These are phyloP conservation scores for Atta texana DNA, from an alignment of 1,140 invertebrate genomes.

Conservation along the genomic window DNA sequence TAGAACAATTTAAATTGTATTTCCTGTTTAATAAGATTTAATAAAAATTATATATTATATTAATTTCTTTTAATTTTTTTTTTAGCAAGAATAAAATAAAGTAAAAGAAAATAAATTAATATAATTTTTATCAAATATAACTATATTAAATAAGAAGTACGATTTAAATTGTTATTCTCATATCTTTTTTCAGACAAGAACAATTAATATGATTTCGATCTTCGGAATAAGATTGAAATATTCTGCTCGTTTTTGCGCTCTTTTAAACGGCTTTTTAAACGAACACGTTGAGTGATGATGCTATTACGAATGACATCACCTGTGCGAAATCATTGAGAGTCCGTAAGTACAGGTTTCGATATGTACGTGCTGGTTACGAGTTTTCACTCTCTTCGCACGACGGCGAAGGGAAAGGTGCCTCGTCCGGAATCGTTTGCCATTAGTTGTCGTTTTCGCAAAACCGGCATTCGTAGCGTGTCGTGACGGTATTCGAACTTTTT, in stretches of 20 bases:
- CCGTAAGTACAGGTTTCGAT: conserved; percentile 48
- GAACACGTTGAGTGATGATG: conserved; percentile 29
- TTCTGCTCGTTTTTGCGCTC: not conserved
- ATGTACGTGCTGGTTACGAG: not conserved
- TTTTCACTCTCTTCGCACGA: conserved; percentile 35
- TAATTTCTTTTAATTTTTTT: not conserved
- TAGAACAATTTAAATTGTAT: not conserved
- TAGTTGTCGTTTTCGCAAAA: conserved; percentile 13
- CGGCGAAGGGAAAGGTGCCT: conserved; percentile 29
- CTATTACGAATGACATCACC: conserved; percentile 61
- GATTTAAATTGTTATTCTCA: not conserved
- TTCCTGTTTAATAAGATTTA: not conserved
- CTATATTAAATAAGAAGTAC: not conserved
- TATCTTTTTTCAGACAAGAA: not conserved
- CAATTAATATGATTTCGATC: not conserved
- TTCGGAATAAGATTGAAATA: not conserved
- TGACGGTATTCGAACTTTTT: conserved; percentile 12
- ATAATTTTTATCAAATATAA: not conserved
- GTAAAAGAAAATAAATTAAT: not conserved
- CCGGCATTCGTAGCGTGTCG: not conserved
- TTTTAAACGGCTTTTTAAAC: not conserved
- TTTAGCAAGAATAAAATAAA: not conserved
- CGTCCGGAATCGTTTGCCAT: not conserved
- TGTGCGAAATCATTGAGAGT: conserved; percentile 45
- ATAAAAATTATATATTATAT: not conserved